A percentile compares a stretch with the other conserved stretches of the same genome.
These are phyloP conservation scores for Elephantulus edwardii DNA, from an alignment of 2,113 vertebrate species.

Conservation along the genomic window DNA sequence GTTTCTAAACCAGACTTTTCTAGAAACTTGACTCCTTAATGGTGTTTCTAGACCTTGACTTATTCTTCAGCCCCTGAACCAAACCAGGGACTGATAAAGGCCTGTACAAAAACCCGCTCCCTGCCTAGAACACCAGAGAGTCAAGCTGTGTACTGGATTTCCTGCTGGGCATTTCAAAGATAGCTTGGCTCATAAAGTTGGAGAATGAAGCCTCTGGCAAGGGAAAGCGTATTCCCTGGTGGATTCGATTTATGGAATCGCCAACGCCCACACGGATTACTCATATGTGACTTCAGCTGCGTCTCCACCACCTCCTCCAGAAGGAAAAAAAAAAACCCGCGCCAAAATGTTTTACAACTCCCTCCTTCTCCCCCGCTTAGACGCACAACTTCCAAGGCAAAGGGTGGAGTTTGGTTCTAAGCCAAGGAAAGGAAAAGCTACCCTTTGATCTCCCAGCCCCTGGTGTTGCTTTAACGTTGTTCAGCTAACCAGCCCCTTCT, in stretches of 20 bases:
- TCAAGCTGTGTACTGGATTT: background rate
- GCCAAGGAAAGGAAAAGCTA: conserved; percentile 37
- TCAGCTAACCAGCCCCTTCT: background rate
- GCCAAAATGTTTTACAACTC: conserved; percentile 61
- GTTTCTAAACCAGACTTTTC: background rate
- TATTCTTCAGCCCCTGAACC: background rate
- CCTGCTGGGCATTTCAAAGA: conserved; percentile 55
- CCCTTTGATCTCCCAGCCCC: background rate
- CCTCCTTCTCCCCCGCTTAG: conserved; percentile 1
- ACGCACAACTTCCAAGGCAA: background rate
- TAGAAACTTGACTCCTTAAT: background rate
- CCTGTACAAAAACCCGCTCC: background rate
- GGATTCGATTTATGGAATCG: conserved; percentile 50
- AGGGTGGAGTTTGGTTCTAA: background rate
- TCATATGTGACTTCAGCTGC: conserved; percentile 81
- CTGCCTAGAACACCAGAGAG: background rate
- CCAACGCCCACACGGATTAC: conserved; percentile 68
- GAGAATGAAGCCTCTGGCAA: conserved; percentile 47
- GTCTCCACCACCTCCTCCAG: conserved; percentile 77
- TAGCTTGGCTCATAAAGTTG: conserved; percentile 47
- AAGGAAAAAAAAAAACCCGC: background rate
- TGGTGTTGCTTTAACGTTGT: background rate
- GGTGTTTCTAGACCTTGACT: background rate
- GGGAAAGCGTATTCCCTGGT: conserved; percentile 41
- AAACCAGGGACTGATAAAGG: background rate